Base-by-base conservation (phyloP, 2,797 vertebrate species). In the Lophotriccus pileatus region DNA sequence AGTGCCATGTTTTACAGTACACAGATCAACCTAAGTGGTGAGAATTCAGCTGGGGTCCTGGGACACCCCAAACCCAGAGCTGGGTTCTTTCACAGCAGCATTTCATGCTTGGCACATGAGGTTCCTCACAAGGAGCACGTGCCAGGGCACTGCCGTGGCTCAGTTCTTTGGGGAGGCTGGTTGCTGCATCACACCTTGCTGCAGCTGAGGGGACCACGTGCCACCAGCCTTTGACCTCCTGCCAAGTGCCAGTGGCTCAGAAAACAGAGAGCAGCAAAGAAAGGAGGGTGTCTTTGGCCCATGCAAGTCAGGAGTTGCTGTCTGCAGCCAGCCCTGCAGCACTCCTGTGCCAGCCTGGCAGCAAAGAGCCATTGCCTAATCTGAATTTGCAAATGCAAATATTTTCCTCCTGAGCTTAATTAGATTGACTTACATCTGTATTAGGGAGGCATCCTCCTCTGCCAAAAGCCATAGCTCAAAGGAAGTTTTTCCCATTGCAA, bases 121-220 rank as follows among this genome's bases (percentile, higher is more conserved):
- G 11, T 19, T 72, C 9, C 22, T 67, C 20, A 11, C 0, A 2
- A 74, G 36, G 56, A 66, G 47, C 10, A 39, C 2, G 1, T 14
- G 36, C 36, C 41, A 64, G 13, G 32, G 21, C 60, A 50, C 46
- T 55, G n/a, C 10, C 0, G 1, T 9, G 20, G 41, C n/a, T 66
- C 52, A 46, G 44, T 25, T 10, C 66, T 88, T 85, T 60, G 60
- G 50, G 47, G 18, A 37, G 7, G 20, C 14, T 43, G 22, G 6
- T 36, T 63, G 49, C 41, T 46, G 30, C 27, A 28, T 37, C 1
- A 1, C 25, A 59, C 25, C 24, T 36, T 59, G n/a, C 44, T 50
- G 20, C 0, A 1, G 30, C 41, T 27, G 23, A 46, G 20, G 22
- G 5, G 2, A 36, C 28, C 8, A 8, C 3, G 3, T n/a, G 25